Conservation (phyloP, 2,888 invertebrate genomes). For the Zonitis immaculata region DNA sequence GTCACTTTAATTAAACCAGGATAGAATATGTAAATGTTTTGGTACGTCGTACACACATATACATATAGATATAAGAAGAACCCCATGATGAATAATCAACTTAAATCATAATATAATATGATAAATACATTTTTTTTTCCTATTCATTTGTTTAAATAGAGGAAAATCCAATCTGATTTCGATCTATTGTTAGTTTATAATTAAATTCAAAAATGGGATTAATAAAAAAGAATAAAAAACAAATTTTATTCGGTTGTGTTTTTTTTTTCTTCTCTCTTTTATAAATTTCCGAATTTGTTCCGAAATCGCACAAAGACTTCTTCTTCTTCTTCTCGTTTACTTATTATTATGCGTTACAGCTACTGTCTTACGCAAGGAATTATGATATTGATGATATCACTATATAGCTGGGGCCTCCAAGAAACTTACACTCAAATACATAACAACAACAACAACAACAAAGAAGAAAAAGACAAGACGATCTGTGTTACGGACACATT, state of each 20-base stretch:
- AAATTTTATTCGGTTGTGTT: no score
- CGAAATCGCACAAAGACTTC: background rate
- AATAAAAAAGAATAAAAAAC: no score
- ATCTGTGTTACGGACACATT: background rate
- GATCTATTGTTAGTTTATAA: background rate
- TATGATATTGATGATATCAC: slow-evolving; percentile 47
- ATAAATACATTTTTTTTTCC: slow-evolving; percentile 31
- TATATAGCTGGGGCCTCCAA: slow-evolving; percentile 27
- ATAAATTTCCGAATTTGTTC: background rate
- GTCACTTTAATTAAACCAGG: slow-evolving; percentile 46
- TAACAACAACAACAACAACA: background rate
- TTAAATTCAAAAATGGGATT: no score
- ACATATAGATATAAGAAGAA: slow-evolving; percentile 16
- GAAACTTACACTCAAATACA: background rate
- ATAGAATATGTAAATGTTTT: slow-evolving; percentile 44
- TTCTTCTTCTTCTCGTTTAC: slow-evolving; percentile 6
- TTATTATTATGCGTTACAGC: slow-evolving; percentile 36
- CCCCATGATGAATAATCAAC: slow-evolving; percentile 31
- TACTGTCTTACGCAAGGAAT: slow-evolving; percentile 47
- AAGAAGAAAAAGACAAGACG: background rate
- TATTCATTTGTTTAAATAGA: background rate
- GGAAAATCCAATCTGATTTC: background rate
- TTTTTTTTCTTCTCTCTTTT: no score
- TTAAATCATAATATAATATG: slow-evolving; percentile 42
- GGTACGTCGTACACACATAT: slow-evolving; percentile 7